Base-by-base conservation (phyloP, 1,140 invertebrate genomes). In the Muscidifurax raptorellus region DNA sequence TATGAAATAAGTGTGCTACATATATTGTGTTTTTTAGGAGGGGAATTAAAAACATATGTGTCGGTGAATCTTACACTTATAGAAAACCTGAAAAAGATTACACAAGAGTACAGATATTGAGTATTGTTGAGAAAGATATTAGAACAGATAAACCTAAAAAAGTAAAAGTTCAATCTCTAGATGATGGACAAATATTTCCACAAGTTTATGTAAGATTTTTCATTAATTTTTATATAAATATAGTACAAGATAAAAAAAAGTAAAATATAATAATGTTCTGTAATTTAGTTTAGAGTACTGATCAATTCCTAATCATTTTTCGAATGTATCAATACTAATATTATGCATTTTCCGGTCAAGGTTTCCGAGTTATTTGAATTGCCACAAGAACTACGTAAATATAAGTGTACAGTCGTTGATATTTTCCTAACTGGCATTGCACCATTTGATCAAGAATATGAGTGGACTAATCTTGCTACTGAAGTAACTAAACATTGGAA, bases 371-470 rank as follows among this genome's bases (percentile, higher is more conserved):
- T 93, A 15, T 85, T 91, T 69, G 84, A 91, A 40, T 81, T 93
- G 1, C 89, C 90, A 27, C 84, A 91, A 64, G 84, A 91, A 80
- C 86, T 93, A 30, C 47, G 72, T 10, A 85, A 89, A 30, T 83
- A 83, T 59, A 88, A 88, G 59, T 81, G 87, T 0, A 86, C 90
- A 72, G 88, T 90, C n/a, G 59, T 92, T 0, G 91, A 93, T 85
- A 83, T 92, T 79, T 92, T 90, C 86, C 71, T 93, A 72, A 76
- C 86, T 69, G 87, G 86, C 64, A 85, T 93, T 79, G 74, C 80
- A 28, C 92, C 92, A 28, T 90, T 84, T 66, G 92, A 93, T 79
- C 52, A 91, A 18, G 92, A 93, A 87, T 88, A 87, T 83, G 87
- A 86, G 32, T 93, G 92, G 92, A 92, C 89, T 86, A 28, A 86